phyloP scores from a whole-genome alignment of 1,140 invertebrate species.

The Drosophila kepulauana region DNA sequence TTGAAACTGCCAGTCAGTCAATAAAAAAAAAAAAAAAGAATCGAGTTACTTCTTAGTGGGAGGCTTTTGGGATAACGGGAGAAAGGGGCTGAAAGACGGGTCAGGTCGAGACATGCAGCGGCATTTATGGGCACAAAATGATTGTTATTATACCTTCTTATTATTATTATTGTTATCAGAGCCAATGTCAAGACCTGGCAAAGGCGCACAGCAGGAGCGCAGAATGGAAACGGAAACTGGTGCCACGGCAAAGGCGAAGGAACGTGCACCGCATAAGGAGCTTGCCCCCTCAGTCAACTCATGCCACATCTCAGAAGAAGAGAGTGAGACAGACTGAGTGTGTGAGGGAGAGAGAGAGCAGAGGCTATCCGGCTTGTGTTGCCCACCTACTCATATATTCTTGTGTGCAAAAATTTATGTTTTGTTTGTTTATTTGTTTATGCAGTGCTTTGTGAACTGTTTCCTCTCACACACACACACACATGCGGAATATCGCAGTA shows the following conservation, averaged over 20 bases:
- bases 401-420: conserved; percentile 72
- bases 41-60: conserved; percentile 37
- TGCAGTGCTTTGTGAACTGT: conserved; percentile 71
- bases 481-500: conserved; percentile 38
- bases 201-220: conserved; percentile 30
- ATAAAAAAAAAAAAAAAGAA: conserved; percentile 40
- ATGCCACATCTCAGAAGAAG: neutral
- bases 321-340: neutral
- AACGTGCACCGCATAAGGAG: conserved; percentile 66
- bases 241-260: conserved; percentile 34
- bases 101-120: conserved; percentile 26
- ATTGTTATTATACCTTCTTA: conserved; percentile 75
- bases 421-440: conserved; percentile 82
- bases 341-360: neutral
- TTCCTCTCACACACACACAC: conserved; percentile 26
- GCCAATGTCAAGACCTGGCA: conserved; percentile 61
- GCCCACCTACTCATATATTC: conserved; percentile 30
- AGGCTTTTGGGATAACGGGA: neutral
- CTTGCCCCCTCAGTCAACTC: neutral
- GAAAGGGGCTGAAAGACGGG: neutral
- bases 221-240: conserved; percentile 36
- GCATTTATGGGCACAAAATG: conserved; percentile 71
- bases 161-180: conserved; percentile 75
- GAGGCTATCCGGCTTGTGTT: neutral
- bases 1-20: conserved; percentile 60